Evolutionary conservation across 2,888 invertebrate species (phyloP), one percentile per base, ranked within the genome.

Genomic region (Neoitamus cyanurus): DNA sequence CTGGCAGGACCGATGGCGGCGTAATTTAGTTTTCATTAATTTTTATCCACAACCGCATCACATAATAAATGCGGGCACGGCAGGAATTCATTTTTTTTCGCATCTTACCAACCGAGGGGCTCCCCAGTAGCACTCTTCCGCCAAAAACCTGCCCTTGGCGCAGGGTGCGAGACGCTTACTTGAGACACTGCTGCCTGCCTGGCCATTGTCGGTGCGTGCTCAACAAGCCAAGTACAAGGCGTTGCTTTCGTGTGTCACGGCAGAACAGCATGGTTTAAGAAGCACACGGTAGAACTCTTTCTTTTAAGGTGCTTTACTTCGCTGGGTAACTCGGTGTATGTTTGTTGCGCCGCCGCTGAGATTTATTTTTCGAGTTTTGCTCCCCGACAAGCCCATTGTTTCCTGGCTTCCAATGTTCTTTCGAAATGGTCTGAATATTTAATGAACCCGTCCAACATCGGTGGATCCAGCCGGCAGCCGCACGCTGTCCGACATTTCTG

Each of bases 391-490:
- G 77, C 25, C 77, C 46, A 77, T 77, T 77, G 77, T 77, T 77
- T 25, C 11, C 37, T 42, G 77, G 13, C 2, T 42, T 77, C 28
- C n/a, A 25, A 42, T 77, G 77, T 30, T 46, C 42, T 36, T 46
- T 42, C 36, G 42, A 46, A 77, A 46, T 46, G 46, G 77, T n/a
- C 77, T 20, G 77, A 77, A 77, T 77, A 77, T 77, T 77, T 77
- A 77, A 77, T 42, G 77, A 77, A 7, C 7, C 15, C 37, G 42
- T 28, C 46, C 15, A 13, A 31, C 31, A 37, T 37, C 28, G 9
- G 75, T 20, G 75, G 42, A 37, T 25, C 15, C 25, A 15, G 13
- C n/a, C 37, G 37, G n/a, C 37, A 13, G n/a, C 31, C 20, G 20
- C 34, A 73, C 7, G 20, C n/a, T 31, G 20, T 11, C 20, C n/a